Base-by-base conservation (phyloP, 2,888 invertebrate species). In the Aquatica leii region DNA sequence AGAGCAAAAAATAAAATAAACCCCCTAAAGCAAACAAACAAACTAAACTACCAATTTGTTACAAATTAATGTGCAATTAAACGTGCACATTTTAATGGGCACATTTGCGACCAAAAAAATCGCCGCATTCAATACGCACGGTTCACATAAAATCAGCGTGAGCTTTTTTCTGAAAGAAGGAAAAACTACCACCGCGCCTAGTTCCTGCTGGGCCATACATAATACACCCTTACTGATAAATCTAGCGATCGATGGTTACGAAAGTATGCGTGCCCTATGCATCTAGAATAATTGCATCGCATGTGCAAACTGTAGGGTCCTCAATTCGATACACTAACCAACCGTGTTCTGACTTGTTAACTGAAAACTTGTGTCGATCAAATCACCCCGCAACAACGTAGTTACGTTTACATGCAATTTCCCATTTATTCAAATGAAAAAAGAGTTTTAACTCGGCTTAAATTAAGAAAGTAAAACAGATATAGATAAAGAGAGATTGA, bases 331-430 rank as follows among this genome's bases (percentile, higher is more conserved):
- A 57, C 62, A 61, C 61, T 50, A 64, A 54, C 63, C 67, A 54
- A 67, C 67, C 67, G 67, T 67, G 64, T 43, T 43, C 41, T 51
- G 61, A 54, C 64, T 67, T 61, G 67, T 67, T 67, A 67, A 67
- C 66, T 63, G 54, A 67, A 57, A 62, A 59, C 48, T 61, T 46
- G 51, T 62, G 53, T 56, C 58, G 60, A 61, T 65, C 65, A 61
- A 60, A 65, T 65, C 61, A 61, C 41, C 50, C 48, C 48, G 34
- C 40, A 24, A 35, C 48, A 31, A 37, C 54, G 43, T 37, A 11
- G 52, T 52, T 49, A 51, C 21, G 50, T 24, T 49, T 53, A 51
- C 60, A 60, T 60, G 62, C 51, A 46, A 55, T 56, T 61, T 51
- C 56, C 56, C 35, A 41, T 55, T 61, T 50, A 55, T 57, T 49